phyloP scores from a whole-genome alignment of 2,113 vertebrate genomes.

The Hippoglossus stenolepis region DNA sequence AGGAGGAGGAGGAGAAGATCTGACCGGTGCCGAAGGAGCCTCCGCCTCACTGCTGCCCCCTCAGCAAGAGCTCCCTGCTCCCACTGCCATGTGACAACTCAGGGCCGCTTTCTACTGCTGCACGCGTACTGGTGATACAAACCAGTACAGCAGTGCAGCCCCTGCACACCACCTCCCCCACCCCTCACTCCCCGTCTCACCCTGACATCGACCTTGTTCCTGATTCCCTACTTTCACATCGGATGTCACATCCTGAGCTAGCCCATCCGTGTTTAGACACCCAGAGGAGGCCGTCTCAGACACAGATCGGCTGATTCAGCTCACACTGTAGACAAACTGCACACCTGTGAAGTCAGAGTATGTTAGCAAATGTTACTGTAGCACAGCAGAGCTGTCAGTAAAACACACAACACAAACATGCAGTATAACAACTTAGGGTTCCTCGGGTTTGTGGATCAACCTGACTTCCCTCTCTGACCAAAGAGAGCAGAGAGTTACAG shows the following conservation, averaged over 20 bases:
- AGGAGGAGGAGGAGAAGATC: slow-evolving; percentile 43
- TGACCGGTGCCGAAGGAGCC: slow-evolving; percentile 31
- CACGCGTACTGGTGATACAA: slow-evolving; percentile 81
- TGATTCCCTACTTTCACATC: slow-evolving; percentile 9
- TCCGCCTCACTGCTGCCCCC: slow-evolving; percentile 70
- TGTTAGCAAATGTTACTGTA: slow-evolving; percentile 36
- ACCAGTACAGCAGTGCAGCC: slow-evolving; percentile 82
- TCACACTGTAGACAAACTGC: slow-evolving; percentile 25
- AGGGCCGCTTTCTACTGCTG: slow-evolving; percentile 87
- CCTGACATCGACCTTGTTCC: slow-evolving; percentile 60
- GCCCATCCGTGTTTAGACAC: slow-evolving; percentile 48
- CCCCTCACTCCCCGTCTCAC: slow-evolving; percentile 2
- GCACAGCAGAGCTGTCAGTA: slow-evolving; percentile 30
- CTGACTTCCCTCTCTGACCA: slow-evolving; percentile 15
- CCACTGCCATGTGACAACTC: slow-evolving; percentile 82
- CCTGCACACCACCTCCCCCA: slow-evolving; percentile 72
- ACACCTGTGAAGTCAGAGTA: slow-evolving; percentile 35
- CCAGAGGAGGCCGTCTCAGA: background rate
- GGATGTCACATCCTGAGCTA: slow-evolving; percentile 33
- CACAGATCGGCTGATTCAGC: slow-evolving; percentile 54
- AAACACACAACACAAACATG: slow-evolving; percentile 9
- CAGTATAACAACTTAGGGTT: slow-evolving; percentile 19
- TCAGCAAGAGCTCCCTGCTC: slow-evolving; percentile 74
- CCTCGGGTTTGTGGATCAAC: background rate
- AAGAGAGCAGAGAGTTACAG: slow-evolving; percentile 45